These are phyloP conservation scores for Agrypnus murinus DNA, from an alignment of 2,888 invertebrate species.

Conservation along the genomic window DNA sequence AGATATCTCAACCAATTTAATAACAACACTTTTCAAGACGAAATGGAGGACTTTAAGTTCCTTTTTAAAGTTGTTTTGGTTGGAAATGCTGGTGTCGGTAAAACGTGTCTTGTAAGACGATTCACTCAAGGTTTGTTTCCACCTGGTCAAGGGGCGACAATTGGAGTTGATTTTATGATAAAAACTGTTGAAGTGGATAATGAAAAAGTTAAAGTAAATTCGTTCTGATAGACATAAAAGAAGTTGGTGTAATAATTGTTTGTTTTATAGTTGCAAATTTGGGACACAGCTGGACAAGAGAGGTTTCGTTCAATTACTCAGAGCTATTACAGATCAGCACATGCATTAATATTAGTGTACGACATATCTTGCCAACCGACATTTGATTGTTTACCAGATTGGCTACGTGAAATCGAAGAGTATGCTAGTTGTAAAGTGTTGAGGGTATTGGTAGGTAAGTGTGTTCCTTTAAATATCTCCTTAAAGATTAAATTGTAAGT, in stretches of 20 bases:
- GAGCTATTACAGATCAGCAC: conserved; percentile 97
- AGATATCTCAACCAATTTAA: conserved; percentile 10
- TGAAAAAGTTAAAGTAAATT: conserved; percentile 90
- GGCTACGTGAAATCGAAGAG: conserved; percentile 97
- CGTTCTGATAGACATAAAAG: conserved; percentile 74
- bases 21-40: background rate
- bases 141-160: conserved; percentile 98
- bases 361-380: conserved; percentile 98
- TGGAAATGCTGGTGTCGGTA: conserved; percentile 98
- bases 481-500: too few relatives aligned
- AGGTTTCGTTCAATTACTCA: conserved; percentile 97
- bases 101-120: conserved; percentile 96
- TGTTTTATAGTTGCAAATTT: conserved; percentile 91
- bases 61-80: conserved; percentile 99
- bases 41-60: conserved; percentile 99
- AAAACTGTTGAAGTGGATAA: conserved; percentile 98
- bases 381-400: conserved; percentile 97
- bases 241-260: conserved; percentile 84
- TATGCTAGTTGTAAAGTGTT: conserved; percentile 97
- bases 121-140: conserved; percentile 99
- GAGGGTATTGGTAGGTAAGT: conserved; percentile 93
- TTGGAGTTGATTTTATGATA: conserved; percentile 99
- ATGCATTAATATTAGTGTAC: conserved; percentile 96
- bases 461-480: too few relatives aligned
- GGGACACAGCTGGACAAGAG: conserved; percentile 99